A percentile compares a stretch with the other conserved stretches of the same genome.
Evolutionary conservation across 2,888 invertebrate genomes (phyloP).

Genomic region (Lasioglossum marginatum): DNA sequence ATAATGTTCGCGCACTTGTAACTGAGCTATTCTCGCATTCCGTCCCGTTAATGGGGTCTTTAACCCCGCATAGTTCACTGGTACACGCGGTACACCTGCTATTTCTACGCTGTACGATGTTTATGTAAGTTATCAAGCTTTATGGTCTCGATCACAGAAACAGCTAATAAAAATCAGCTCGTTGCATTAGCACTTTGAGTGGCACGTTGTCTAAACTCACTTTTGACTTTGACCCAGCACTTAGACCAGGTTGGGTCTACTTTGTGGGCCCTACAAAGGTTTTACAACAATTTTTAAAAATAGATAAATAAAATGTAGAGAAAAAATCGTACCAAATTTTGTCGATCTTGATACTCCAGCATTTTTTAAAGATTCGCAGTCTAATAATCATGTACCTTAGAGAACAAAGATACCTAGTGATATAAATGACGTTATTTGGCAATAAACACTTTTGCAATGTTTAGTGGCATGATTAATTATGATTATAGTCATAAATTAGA

Average conservation of each 20-base stretch:
- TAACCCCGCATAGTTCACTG: not conserved
- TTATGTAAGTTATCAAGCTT: not conserved
- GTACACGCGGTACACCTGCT: conserved; percentile 1
- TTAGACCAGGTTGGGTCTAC: not conserved
- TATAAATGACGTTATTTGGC: not conserved
- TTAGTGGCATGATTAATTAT: too few species aligned
- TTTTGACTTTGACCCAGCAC: not conserved
- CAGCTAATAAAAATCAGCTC: not conserved
- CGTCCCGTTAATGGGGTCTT: conserved; percentile 8
- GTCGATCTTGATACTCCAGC: too few species aligned
- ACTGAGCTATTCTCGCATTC: not conserved
- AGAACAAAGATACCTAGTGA: not conserved
- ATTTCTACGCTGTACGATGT: not conserved
- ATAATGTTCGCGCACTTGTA: not conserved
- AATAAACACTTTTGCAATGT: too few species aligned
- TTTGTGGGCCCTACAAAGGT: too few species aligned
- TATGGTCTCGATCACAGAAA: not conserved
- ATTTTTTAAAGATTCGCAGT: too few species aligned
- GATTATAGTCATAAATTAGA: not conserved
- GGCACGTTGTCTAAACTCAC: not conserved
- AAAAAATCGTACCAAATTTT: too few species aligned
- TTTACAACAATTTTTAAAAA: too few species aligned
- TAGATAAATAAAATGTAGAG: too few species aligned
- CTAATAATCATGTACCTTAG: too few species aligned
- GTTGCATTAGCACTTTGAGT: not conserved